Evolutionary conservation across 2,113 vertebrate genomes (phyloP), one percentile per base, ranked within the genome.

Genomic region (Nyctibius bracteatus): DNA sequence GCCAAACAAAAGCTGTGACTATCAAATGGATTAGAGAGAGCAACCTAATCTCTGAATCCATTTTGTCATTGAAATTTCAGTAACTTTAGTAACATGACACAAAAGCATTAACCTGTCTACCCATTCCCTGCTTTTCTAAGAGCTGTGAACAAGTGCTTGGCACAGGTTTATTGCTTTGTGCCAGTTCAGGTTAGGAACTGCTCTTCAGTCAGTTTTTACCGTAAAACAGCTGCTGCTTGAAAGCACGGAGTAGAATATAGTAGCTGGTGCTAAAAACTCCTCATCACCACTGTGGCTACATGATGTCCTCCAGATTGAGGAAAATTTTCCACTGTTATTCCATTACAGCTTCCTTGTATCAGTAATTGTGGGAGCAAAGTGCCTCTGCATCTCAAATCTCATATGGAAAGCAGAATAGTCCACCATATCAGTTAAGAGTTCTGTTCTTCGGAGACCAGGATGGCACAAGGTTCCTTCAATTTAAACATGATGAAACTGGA

Each of bases 371-470:
- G 35, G 35, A n/a, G 20, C 17, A 31, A 43, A 71, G 24, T 37
- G 31, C 35, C 31, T 44, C 19, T 55, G 68, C 20, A 43, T 49
- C 47, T 61, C 63, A n/a, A 13, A 61, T 43, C 44, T 59, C 46
- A 13, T 16, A 35, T 4, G 9, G 63, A 71, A 81, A 54, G 25
- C 23, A 30, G 16, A 43, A 15, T 6, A 68, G 52, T 70, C 51
- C 44, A 59, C n/a, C 8, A 9, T 27, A 12, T 14, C 0, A 0
- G 16, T 37, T 39, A 8, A 2, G 41, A 65, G 14, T n/a, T 65
- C 67, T 75, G 39, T 44, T 81, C 49, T 54, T 65, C 35, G 43
- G 31, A 49, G 44, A 46, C 39, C 39, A 92, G 39, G 68, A 30
- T 12, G 20, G 28, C 49, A 72, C 24, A 35, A 35, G 7, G 61